These are phyloP conservation scores for Sceloporus undulatus DNA, from an alignment of 2,113 vertebrate species.

Conservation along the genomic window DNA sequence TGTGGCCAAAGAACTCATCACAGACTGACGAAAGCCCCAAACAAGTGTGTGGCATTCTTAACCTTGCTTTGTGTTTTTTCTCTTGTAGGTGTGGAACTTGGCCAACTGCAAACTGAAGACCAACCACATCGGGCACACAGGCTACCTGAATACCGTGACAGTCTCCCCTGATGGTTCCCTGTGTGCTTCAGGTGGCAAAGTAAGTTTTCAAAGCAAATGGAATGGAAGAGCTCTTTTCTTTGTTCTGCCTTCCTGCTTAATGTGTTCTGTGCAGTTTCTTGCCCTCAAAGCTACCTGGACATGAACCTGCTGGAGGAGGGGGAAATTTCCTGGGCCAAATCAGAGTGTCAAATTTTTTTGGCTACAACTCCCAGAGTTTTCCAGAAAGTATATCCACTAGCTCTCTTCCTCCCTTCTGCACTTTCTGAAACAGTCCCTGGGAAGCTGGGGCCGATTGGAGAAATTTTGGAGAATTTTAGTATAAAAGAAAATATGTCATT, in stretches of 20 bases:
- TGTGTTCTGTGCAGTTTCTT: not conserved
- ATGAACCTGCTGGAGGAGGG: not conserved
- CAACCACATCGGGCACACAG: conserved; percentile 95
- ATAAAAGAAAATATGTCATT: too few species aligned
- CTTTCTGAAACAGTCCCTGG: too few species aligned
- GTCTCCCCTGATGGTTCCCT: conserved; percentile 96
- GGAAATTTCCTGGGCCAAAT: not conserved
- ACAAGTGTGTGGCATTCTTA: too few species aligned
- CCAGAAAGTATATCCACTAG: too few species aligned
- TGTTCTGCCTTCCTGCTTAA: fast-evolving
- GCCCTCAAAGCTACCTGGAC: not conserved
- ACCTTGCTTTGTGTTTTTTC: not conserved
- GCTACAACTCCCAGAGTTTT: too few species aligned
- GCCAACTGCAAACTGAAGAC: conserved; percentile 99
- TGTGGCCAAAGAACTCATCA: too few species aligned
- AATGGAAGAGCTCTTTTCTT: fast-evolving
- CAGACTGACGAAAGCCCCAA: not conserved
- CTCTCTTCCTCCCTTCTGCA: too few species aligned
- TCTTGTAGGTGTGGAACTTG: conserved; percentile 92
- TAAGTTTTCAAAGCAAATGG: conserved; percentile 39
- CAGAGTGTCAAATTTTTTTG: not conserved
- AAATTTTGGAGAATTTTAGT: too few species aligned
- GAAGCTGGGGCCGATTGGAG: too few species aligned
- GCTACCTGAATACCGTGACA: conserved; percentile 94
- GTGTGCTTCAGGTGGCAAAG: conserved; percentile 97